Percentiles rank a stretch among this genome's conserved stretches.
Conservation (phyloP, 1,140 invertebrate genomes). For the Brachionus calyciflorus region DNA sequence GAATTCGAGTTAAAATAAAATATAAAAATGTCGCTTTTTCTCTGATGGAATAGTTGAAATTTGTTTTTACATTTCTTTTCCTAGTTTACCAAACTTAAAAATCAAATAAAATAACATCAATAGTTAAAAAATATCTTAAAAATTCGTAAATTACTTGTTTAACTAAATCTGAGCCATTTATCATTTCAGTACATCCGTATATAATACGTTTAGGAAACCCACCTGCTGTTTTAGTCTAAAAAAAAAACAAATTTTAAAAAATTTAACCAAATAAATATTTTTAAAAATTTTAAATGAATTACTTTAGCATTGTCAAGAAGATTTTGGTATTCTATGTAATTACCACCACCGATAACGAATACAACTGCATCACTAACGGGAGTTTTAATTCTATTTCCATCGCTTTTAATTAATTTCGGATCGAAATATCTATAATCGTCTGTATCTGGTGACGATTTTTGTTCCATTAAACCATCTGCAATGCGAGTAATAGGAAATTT, state of each 20-base stretch:
- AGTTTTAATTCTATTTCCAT: neutral
- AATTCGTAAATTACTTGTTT: conserved; percentile 70
- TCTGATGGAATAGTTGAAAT: neutral
- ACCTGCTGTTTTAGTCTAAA: conserved; percentile 66
- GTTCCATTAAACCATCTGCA: conserved; percentile 77
- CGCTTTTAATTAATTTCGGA: conserved; percentile 72
- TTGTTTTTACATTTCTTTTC: conserved; percentile 13
- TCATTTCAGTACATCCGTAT: conserved; percentile 88
- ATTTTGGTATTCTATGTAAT: conserved; percentile 99
- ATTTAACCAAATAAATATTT: neutral
- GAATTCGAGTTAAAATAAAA: too few species aligned
- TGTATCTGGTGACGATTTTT: conserved; percentile 72
- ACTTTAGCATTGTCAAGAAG: conserved; percentile 60
- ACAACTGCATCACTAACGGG: conserved; percentile 71
- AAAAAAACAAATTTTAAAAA: too few species aligned
- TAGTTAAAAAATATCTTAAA: neutral
- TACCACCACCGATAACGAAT: conserved; percentile 94
- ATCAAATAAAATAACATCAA: neutral
- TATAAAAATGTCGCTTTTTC: too few species aligned
- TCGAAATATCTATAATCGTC: conserved; percentile 88
- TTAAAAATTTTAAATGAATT: neutral
- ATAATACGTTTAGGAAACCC: conserved; percentile 73
- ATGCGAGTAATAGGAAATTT: conserved; percentile 86
- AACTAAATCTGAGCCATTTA: conserved; percentile 85
- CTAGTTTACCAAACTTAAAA: conserved; percentile 29